These are phyloP conservation scores for Chroicocephalus ridibundus DNA, from an alignment of 2,113 vertebrate genomes.

Conservation along the genomic window DNA sequence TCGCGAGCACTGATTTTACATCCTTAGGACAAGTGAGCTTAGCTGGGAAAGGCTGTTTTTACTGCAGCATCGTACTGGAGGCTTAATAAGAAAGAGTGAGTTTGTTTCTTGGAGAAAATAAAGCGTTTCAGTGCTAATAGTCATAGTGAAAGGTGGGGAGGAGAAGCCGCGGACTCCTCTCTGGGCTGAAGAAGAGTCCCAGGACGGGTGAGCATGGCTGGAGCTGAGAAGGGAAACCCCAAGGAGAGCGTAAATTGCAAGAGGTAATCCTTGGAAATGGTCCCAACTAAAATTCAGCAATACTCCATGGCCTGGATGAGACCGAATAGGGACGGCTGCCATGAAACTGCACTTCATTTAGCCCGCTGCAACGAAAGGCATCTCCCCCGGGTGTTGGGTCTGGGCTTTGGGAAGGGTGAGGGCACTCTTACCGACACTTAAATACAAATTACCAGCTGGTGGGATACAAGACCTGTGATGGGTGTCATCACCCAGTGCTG, in stretches of 20 bases:
- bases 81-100: background rate
- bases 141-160: background rate
- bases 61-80: background rate
- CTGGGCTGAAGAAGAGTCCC: background rate
- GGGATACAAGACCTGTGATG: too few relatives aligned
- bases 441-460: too few relatives aligned
- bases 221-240: background rate
- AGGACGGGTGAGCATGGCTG: background rate
- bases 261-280: background rate
- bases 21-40: background rate
- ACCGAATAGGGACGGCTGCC: background rate
- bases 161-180: background rate
- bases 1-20: background rate
- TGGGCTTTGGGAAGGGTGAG: background rate
- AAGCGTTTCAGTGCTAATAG: background rate
- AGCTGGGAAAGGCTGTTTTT: background rate
- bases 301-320: background rate
- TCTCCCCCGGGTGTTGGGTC: background rate
- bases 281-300: background rate
- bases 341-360: background rate
- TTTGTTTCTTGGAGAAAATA: background rate
- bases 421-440: fast-evolving
- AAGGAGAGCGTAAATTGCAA: background rate
- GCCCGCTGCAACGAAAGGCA: background rate
- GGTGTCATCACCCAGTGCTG: background rate